phyloP scores from a whole-genome alignment of 2,113 vertebrate genomes.

The Xyrauchen texanus region DNA sequence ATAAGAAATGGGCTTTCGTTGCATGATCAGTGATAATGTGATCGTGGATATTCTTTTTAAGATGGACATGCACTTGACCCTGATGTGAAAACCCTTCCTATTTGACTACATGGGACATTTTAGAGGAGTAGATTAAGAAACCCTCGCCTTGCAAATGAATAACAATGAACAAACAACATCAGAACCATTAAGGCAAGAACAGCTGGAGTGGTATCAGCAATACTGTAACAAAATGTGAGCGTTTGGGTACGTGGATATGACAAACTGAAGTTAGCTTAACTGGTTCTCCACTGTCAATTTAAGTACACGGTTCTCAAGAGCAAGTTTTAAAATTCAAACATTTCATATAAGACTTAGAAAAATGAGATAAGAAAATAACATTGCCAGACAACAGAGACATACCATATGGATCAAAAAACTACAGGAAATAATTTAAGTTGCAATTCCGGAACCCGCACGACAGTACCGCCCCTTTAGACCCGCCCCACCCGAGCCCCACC shows the following conservation, averaged over 20 bases:
- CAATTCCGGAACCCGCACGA: slow-evolving; percentile 72
- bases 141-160: slow-evolving; percentile 45
- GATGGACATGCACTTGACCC: slow-evolving; percentile 74
- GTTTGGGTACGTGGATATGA: slow-evolving; percentile 67
- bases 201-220: slow-evolving; percentile 76
- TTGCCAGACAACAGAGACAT: slow-evolving; percentile 77
- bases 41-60: slow-evolving; percentile 67
- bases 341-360: slow-evolving; percentile 60
- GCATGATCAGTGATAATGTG: slow-evolving; percentile 69
- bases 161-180: slow-evolving; percentile 58
- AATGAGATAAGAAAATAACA: slow-evolving; percentile 75
- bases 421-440: slow-evolving; percentile 70
- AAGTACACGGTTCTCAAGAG: slow-evolving; percentile 73
- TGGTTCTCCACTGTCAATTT: slow-evolving; percentile 73
- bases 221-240: slow-evolving; percentile 72
- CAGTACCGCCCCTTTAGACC: slow-evolving; percentile 61
- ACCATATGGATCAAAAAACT: slow-evolving; percentile 73
- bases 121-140: slow-evolving; percentile 51
- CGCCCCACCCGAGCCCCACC: slow-evolving; percentile 17
- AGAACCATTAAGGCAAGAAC: slow-evolving; percentile 82
- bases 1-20: slow-evolving; percentile 40
- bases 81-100: slow-evolving; percentile 61
- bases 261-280: slow-evolving; percentile 67
- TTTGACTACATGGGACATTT: slow-evolving; percentile 47
- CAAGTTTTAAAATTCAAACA: slow-evolving; percentile 69